A percentile compares a stretch with the other conserved stretches of the same genome.
Evolutionary conservation across 2,888 invertebrate species (phyloP).

Genomic region (Melinaea menophilus): DNA sequence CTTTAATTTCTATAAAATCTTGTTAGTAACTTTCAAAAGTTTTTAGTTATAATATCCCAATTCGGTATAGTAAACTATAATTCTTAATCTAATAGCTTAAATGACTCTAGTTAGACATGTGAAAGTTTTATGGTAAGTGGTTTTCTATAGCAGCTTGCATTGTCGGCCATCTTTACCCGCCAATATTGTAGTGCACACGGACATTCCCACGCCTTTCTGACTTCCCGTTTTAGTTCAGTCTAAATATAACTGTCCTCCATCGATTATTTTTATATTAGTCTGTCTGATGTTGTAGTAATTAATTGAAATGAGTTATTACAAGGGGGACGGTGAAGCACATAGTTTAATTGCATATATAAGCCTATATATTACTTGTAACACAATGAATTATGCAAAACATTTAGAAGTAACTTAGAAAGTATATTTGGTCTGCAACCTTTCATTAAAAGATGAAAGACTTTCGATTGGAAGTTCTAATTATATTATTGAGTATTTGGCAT

Average conservation of each 20-base stretch:
- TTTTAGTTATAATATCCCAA: too few relatives aligned
- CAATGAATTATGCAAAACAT: too few relatives aligned
- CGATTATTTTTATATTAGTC: background rate
- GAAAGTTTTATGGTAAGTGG: constrained; percentile 40
- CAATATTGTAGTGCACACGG: constrained; percentile 49
- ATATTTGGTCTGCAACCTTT: too few relatives aligned
- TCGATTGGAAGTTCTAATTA: constrained; percentile 22
- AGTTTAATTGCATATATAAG: too few relatives aligned
- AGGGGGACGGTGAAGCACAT: too few relatives aligned
- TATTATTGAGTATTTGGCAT: constrained; percentile 21
- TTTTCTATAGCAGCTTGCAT: constrained; percentile 56
- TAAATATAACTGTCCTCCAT: constrained; percentile 7
- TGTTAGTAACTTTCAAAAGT: too few relatives aligned
- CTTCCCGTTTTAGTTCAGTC: constrained; percentile 26
- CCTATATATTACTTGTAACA: too few relatives aligned
- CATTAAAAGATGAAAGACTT: background rate
- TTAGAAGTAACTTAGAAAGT: too few relatives aligned
- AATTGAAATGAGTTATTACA: too few relatives aligned
- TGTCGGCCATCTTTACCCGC: constrained; percentile 55
- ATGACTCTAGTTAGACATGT: constrained; percentile 36
- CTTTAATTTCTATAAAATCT: too few relatives aligned
- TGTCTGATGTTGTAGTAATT: background rate
- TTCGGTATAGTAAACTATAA: too few relatives aligned
- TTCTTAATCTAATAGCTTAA: background rate
- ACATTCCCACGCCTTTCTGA: constrained; percentile 55